Evolutionary conservation across 92 coral and sea anemone species (phyloP).

Genomic region (Scolanthus callimorphus): DNA sequence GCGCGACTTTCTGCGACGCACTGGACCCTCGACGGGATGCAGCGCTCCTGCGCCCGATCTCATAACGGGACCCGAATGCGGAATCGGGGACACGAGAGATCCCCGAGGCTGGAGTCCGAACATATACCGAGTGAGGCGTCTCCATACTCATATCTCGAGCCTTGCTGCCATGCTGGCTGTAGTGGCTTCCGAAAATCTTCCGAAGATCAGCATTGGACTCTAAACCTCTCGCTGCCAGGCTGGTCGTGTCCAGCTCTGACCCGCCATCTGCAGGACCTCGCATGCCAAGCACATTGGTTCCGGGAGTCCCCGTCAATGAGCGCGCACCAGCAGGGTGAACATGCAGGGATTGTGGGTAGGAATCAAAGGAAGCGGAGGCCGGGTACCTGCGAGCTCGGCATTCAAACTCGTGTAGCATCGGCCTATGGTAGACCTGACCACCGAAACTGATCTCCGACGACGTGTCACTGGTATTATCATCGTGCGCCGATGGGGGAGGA

Average conservation of each 20-base stretch:
- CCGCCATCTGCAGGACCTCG: constrained; percentile 92
- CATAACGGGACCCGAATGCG: constrained; percentile 74
- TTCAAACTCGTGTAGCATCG: constrained; percentile 67
- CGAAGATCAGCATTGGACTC: constrained; percentile 61
- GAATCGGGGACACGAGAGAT: constrained; percentile 63
- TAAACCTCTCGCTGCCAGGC: constrained; percentile 46
- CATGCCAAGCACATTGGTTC: constrained; percentile 53
- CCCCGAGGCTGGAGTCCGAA: constrained; percentile 58
- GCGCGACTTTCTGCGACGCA: constrained; percentile 57
- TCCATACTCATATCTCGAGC: constrained; percentile 66
- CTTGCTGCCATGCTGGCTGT: constrained; percentile 66
- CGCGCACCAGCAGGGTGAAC: constrained; percentile 27
- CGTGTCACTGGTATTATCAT: constrained; percentile 75
- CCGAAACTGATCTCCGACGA: constrained; percentile 80
- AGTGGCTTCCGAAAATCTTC: constrained; percentile 54
- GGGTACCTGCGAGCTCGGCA: constrained; percentile 52
- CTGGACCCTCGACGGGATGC: constrained; percentile 70
- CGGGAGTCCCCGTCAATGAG: constrained; percentile 70
- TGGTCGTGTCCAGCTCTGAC: constrained; percentile 77
- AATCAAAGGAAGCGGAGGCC: constrained; percentile 30
- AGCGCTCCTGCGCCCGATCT: constrained; percentile 60
- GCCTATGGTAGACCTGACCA: constrained; percentile 73
- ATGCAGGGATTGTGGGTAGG: constrained; percentile 31
- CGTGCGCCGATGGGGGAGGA: constrained; percentile 46
- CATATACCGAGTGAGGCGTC: constrained; percentile 42